Conservation (phyloP, 2,113 vertebrate genomes). For the Antechinus flavipes region DNA sequence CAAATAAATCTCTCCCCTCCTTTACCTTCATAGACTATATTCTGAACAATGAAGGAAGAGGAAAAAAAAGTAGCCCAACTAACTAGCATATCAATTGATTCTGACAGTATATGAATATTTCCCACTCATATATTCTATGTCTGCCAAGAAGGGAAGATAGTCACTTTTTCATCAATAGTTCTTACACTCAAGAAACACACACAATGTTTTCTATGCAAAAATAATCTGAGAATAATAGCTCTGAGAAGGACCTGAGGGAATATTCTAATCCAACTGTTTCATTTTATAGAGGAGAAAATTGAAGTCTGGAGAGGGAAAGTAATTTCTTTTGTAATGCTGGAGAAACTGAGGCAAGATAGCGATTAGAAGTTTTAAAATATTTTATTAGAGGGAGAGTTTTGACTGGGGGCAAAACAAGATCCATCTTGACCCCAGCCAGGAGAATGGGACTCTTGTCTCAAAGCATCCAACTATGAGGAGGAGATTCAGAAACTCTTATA, state of each 20-base stretch:
- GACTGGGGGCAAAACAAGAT: no score
- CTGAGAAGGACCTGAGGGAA: neutral
- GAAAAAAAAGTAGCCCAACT: neutral
- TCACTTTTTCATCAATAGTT: neutral
- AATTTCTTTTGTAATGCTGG: no score
- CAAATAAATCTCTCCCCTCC: neutral
- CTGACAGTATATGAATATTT: neutral
- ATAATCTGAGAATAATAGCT: neutral
- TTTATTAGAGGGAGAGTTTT: no score
- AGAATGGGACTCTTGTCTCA: no score
- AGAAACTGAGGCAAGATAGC: no score
- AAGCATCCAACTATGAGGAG: no score
- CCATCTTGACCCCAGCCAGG: no score
- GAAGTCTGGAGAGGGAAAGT: neutral
- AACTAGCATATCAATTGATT: neutral
- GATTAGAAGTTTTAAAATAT: no score
- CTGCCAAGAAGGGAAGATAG: neutral
- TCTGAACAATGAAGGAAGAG: neutral
- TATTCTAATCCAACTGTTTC: neutral
- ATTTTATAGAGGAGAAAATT: neutral
- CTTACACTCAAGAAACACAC: neutral
- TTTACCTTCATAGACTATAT: neutral
- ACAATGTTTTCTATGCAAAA: neutral
- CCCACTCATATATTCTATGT: neutral
- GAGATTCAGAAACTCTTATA: no score